Base-by-base conservation (phyloP, 1,140 invertebrate genomes). In the Hylaeus volcanicus region DNA sequence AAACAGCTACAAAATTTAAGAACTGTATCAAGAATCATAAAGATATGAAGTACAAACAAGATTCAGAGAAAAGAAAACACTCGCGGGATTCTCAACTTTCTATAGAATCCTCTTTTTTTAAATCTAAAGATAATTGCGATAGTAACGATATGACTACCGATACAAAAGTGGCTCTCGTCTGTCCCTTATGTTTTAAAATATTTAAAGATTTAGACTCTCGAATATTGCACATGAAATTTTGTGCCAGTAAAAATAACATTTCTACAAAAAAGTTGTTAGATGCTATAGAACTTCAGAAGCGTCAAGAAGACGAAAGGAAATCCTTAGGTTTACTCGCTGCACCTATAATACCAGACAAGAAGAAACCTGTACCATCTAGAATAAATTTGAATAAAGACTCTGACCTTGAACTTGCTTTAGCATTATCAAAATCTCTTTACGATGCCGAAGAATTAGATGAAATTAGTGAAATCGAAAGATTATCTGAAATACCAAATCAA, bases 341-440 rank as follows among this genome's bases (percentile, higher is more conserved):
- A n/a, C 92, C 92, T 53, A 37, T 89, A 48, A 60, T 92, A 75
- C 88, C 89, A 76, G 85, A 86, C 0, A 88, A 86, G 88, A 89
- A 89, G 55, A 88, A 89, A 14, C 11, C 73, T 68, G 43, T 72
- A 2, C 60, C 82, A 58, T 89, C 82, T 79, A 90, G 82, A 85
- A 84, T 70, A 84, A 74, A 70, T 79, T 84, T 81, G 43, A 61
- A 71, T 0, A 83, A 87, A 61, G 94, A 94, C 89, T 75, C 89
- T 14, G 90, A 94, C 79, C 77, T 94, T 8, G 89, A 94, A 65
- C 88, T 94, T 71, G 94, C 92, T 26, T 78, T 94, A 65, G 94
- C 93, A 26, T 85, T 94, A 75, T 94, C 94, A 26, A 89, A 91
- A 81, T 94, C 94, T 8, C 85, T 94, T 14, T 91, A 94, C 45